Evolutionary conservation across 1,140 invertebrate genomes (phyloP).

Genomic region (Zelostemma sp.): DNA sequence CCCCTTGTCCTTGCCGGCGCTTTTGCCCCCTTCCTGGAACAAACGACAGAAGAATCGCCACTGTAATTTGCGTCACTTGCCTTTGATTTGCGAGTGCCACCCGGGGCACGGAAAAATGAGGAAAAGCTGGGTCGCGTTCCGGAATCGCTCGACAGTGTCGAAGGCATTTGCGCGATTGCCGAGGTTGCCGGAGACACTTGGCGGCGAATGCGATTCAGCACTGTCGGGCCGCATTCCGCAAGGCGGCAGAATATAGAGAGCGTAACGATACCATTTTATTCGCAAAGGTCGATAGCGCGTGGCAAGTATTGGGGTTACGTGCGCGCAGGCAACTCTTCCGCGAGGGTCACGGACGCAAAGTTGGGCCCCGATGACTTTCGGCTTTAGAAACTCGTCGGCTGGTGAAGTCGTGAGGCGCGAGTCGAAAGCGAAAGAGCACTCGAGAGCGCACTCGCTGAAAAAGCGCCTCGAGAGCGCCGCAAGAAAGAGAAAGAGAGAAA

Average conservation of each 20-base stretch:
- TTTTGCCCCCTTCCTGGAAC: conserved; percentile 70
- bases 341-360: not conserved
- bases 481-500: conserved; percentile 1
- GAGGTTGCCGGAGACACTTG: not conserved
- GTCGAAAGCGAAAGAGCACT: conserved; percentile 32
- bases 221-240: not conserved
- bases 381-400: conserved; percentile 13
- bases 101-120: not conserved
- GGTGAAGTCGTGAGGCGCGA: conserved; percentile 19
- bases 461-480: conserved; percentile 18
- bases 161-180: not conserved
- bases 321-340: conserved; percentile 2
- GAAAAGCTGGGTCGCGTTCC: conserved; percentile 5
- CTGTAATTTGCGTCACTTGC: conserved; percentile 3
- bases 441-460: conserved; percentile 21
- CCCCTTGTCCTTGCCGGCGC: conserved; percentile 62
- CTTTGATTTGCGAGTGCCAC: not conserved
- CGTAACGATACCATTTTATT: conserved; percentile 1
- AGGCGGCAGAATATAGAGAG: not conserved
- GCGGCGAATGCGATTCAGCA: not conserved
- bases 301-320: conserved; percentile 4
- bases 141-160: not conserved
- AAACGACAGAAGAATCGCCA: conserved; percentile 26
- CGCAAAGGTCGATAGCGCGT: not conserved
- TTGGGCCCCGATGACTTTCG: conserved; percentile 1